These are phyloP conservation scores for Hoplodrina blanda DNA, from an alignment of 2,888 invertebrate species.

Conservation along the genomic window DNA sequence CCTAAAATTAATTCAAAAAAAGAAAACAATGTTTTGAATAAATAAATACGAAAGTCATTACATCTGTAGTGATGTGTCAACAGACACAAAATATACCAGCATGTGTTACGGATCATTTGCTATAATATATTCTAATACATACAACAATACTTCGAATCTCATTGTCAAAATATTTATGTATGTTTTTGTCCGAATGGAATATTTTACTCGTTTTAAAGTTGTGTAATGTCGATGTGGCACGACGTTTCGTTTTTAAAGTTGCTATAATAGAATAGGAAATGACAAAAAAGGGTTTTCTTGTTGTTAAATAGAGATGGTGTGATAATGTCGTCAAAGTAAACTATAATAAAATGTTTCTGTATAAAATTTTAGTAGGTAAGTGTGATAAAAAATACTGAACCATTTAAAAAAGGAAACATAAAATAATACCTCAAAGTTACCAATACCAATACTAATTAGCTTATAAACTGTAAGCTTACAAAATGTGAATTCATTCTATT, in stretches of 20 bases:
- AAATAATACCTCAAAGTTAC: background rate
- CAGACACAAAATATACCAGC: slow-evolving; percentile 61
- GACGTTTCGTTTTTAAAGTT: slow-evolving; percentile 33
- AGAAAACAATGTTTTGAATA: slow-evolving; percentile 57
- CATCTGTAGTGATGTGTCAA: slow-evolving; percentile 67
- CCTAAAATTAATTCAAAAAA: slow-evolving; percentile 54
- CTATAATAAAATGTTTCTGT: background rate
- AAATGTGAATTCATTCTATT: background rate
- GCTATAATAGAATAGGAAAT: slow-evolving; percentile 16
- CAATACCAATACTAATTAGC: background rate
- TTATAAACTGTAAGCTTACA: background rate
- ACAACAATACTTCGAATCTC: slow-evolving; percentile 54
- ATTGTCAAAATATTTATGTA: slow-evolving; percentile 66
- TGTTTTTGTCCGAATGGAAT: slow-evolving; percentile 55
- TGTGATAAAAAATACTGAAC: background rate
- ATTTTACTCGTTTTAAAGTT: slow-evolving; percentile 45
- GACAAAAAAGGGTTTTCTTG: slow-evolving; percentile 15
- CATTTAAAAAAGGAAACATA: too few species aligned
- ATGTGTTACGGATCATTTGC: slow-evolving; percentile 56
- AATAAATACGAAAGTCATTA: slow-evolving; percentile 61
- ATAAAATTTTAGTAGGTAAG: background rate
- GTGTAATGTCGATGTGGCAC: slow-evolving; percentile 25
- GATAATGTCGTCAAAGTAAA: slow-evolving; percentile 23
- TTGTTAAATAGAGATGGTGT: background rate
- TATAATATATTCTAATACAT: slow-evolving; percentile 63